Evolutionary conservation across 2,888 invertebrate genomes (phyloP).

Genomic region (Endomychus coccineus): DNA sequence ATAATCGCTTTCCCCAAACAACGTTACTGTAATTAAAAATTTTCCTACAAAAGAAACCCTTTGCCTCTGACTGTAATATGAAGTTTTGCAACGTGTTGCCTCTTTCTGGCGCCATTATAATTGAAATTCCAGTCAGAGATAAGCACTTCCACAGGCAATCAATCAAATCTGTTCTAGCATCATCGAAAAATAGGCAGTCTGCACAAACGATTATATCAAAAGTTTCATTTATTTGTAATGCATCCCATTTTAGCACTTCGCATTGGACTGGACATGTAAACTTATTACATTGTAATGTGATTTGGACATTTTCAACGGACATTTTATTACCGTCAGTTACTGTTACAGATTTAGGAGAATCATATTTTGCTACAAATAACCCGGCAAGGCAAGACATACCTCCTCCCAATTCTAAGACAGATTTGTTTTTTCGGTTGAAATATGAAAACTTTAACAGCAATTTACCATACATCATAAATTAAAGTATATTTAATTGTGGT

Average conservation of each 20-base stretch:
- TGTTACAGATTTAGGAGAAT: conserved; percentile 54
- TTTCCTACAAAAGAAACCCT: conserved; percentile 53
- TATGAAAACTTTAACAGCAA: too few species aligned
- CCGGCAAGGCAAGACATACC: conserved; percentile 82
- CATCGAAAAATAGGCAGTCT: conserved; percentile 74
- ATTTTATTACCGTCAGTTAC: conserved; percentile 73
- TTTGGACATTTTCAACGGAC: conserved; percentile 64
- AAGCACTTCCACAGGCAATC: conserved; percentile 60
- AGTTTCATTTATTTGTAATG: conserved; percentile 29
- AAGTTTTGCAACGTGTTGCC: conserved; percentile 65
- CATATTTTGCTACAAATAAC: conserved; percentile 61
- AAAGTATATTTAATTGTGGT: too few species aligned
- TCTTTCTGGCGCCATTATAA: conserved; percentile 70
- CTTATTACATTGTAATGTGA: conserved; percentile 58
- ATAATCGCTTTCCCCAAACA: conserved; percentile 61
- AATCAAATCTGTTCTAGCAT: conserved; percentile 58
- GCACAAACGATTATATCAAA: conserved; percentile 71
- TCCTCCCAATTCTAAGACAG: conserved; percentile 71
- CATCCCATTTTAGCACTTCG: conserved; percentile 51
- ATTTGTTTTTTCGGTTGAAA: too few species aligned
- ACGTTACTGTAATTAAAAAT: conserved; percentile 55
- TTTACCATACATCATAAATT: too few species aligned
- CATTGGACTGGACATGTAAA: conserved; percentile 49
- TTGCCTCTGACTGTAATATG: conserved; percentile 51
- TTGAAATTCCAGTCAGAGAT: conserved; percentile 54